A percentile compares a stretch with the other conserved stretches of the same genome.
These are phyloP conservation scores for Crotalus viridis DNA, from an alignment of 2,113 vertebrate species.

Conservation along the genomic window DNA sequence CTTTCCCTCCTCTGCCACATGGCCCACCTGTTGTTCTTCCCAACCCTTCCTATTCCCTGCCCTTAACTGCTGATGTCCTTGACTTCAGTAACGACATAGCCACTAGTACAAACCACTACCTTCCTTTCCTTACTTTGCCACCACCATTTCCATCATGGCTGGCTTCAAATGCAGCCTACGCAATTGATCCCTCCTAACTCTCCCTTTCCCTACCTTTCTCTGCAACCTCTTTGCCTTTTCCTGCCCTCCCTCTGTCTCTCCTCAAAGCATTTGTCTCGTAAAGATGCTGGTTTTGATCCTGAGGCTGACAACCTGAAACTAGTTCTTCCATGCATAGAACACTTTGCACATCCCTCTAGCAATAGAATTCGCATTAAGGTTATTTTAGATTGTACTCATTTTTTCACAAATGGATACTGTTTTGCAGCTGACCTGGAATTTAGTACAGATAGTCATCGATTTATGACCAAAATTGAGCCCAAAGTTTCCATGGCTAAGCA, in stretches of 20 bases:
- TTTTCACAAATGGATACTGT: conserved; percentile 29
- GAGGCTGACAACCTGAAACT: not conserved
- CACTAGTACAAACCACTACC: not conserved
- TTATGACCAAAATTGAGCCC: not conserved
- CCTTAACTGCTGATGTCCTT: not conserved
- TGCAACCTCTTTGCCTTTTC: not conserved
- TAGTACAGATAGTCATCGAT: not conserved
- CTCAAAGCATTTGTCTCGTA: not conserved
- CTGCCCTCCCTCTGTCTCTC: not conserved
- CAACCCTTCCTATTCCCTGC: not conserved
- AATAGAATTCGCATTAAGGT: conserved; percentile 34
- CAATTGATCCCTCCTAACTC: not conserved
- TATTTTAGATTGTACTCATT: conserved; percentile 17
- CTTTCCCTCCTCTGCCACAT: not conserved
- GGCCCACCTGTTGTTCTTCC: not conserved
- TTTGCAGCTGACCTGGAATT: conserved; percentile 6
- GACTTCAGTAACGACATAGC: not conserved
- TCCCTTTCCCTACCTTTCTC: not conserved
- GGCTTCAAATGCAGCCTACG: not conserved
- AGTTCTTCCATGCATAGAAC: not conserved
- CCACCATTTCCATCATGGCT: not conserved
- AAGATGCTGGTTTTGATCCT: not conserved
- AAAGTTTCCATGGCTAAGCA: not conserved
- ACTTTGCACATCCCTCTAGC: not conserved
- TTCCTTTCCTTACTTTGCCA: not conserved